A percentile compares a stretch with the other conserved stretches of the same genome.
phyloP scores from a whole-genome alignment of 2,888 invertebrate genomes.

The Eurois occulta region DNA sequence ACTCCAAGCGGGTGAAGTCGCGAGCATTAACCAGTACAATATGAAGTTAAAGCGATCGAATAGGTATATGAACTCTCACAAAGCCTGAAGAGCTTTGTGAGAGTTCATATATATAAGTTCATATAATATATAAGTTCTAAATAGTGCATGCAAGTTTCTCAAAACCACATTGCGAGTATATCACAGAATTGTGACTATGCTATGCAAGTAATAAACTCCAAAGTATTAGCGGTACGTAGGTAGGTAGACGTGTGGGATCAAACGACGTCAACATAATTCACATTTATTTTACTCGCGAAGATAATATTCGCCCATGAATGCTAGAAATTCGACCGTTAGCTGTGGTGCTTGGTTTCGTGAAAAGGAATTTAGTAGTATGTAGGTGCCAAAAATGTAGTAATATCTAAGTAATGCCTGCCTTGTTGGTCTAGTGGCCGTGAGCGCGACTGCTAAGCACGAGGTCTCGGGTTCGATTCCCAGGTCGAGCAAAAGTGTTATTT shows the following conservation, averaged over 20 bases:
- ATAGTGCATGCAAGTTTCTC: background rate
- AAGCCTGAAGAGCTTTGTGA: too few relatives aligned
- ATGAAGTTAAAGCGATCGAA: too few relatives aligned
- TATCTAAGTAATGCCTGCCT: background rate
- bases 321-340: slow-evolving; percentile 12
- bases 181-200: background rate
- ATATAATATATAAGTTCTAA: too few relatives aligned
- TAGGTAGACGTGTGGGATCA: slow-evolving; percentile 14
- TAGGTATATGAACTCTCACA: too few relatives aligned
- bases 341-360: background rate
- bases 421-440: background rate
- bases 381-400: background rate
- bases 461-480: background rate
- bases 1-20: too few relatives aligned
- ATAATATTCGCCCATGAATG: slow-evolving; percentile 40
- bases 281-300: slow-evolving; percentile 24
- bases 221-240: background rate
- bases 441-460: background rate
- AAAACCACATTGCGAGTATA: background rate
- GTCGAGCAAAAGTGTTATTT: background rate
- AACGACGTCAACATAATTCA: slow-evolving; percentile 30
- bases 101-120: too few relatives aligned
- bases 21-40: too few relatives aligned
- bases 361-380: background rate
- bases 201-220: slow-evolving; percentile 12